Evolutionary conservation across 2,113 vertebrate species (phyloP), one percentile per base, ranked within the genome.

Genomic region (Rhizomys pruinosus): DNA sequence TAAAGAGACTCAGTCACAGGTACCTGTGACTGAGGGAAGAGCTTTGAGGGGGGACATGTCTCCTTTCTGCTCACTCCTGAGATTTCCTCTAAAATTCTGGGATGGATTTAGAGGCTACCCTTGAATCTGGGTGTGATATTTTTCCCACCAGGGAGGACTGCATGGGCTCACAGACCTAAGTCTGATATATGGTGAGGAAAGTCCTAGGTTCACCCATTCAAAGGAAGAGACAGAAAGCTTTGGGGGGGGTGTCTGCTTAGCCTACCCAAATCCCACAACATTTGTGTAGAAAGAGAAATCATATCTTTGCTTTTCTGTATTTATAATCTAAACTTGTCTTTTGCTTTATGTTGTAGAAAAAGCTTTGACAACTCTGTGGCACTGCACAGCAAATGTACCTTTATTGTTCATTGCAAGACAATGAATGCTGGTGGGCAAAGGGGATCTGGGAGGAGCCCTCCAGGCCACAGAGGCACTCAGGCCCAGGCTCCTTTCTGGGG

Each of bases 1-100:
- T 84, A 72, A 37, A 63, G 6, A 0, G 34, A 16, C 16, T 7
- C 16, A 3, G 74, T 32, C 27, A 27, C 3, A 69, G 72, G 19
- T 8, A 44, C 3, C 4, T 0, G 2, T 15, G 55, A 44, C 12
- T 1, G 7, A 32, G 4, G 3, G 12, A n/a, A 5, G 8, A 2
- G 3, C 0, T 7, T 2, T 4, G 32, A 39, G 5, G 47, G 39
- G n/a, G 44, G 37, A 32, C 19, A 0, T 11, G 6, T 25, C 19
- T 32, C 47, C 27, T 52, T 66, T 52, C 16, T 81, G 39, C 19
- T 44, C 19, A 74, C 16, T 37, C 47, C 29, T 13, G 52, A 61
- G 32, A n/a, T 3, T 27, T n/a, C 42, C 20, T 34, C 39, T 25
- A 25, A 32, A 72, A 66, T 16, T 37, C 52, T 5, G 1, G 34